phyloP scores from a whole-genome alignment of 2,113 vertebrate genomes.

The Theropithecus gelada region DNA sequence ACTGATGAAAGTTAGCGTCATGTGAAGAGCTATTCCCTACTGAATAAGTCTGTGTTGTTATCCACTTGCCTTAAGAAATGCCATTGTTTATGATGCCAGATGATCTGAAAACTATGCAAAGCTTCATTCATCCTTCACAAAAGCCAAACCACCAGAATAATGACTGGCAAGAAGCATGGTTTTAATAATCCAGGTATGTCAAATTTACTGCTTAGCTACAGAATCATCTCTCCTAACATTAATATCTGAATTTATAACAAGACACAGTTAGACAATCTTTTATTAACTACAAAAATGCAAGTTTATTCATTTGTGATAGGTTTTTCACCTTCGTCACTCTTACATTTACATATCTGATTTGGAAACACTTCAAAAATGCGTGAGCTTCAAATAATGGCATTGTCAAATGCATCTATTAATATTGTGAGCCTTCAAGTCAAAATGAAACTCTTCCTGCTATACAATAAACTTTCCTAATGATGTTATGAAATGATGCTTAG shows the following conservation, averaged over 20 bases:
- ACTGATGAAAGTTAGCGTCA: slow-evolving; percentile 13
- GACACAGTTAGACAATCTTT: slow-evolving; percentile 27
- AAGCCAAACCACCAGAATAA: background rate
- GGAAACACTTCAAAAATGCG: background rate
- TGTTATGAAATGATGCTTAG: background rate
- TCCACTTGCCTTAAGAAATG: slow-evolving; percentile 14
- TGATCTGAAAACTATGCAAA: slow-evolving; percentile 12
- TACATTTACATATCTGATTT: slow-evolving; percentile 14
- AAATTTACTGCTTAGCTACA: slow-evolving; percentile 24
- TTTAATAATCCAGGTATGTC: slow-evolving; percentile 31
- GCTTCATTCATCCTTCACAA: background rate
- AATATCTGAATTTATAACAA: slow-evolving; percentile 37
- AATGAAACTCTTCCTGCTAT: background rate
- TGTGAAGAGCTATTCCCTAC: background rate
- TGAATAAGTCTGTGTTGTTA: background rate
- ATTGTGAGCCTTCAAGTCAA: background rate
- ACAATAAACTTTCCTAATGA: background rate
- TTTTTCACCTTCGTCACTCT: slow-evolving; percentile 28
- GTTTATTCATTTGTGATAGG: background rate
- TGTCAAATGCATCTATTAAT: slow-evolving; percentile 26
- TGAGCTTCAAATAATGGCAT: slow-evolving; percentile 28
- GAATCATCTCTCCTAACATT: slow-evolving; percentile 10
- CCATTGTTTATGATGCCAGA: slow-evolving; percentile 34
- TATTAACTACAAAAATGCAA: background rate
- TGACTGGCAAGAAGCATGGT: background rate